Conservation (phyloP, 2,797 vertebrate genomes). For the Netta rufina region DNA sequence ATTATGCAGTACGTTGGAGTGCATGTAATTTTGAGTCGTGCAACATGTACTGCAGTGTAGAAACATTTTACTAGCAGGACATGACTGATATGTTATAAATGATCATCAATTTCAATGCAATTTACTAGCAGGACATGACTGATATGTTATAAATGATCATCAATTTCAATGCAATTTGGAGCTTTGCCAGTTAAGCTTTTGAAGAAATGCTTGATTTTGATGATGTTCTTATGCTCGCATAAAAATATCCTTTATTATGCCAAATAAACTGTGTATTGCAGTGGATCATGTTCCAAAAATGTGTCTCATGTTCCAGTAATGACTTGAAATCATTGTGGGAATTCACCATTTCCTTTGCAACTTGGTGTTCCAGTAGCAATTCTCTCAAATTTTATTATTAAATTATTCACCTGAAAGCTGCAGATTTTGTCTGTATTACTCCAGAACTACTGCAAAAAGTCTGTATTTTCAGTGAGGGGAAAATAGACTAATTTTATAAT, state of each 20-base stretch:
- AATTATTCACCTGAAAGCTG: background rate
- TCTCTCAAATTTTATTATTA: background rate
- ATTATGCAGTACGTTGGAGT: background rate
- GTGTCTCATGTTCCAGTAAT: background rate
- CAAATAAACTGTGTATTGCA: background rate
- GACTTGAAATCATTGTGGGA: background rate
- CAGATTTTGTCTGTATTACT: background rate
- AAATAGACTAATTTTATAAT: background rate
- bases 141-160: background rate
- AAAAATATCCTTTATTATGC: background rate
- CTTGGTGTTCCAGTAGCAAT: background rate
- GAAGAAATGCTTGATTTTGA: conserved; percentile 17
- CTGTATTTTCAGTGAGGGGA: background rate
- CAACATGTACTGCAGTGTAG: background rate
- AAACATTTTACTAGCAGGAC: background rate
- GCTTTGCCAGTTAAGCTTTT: background rate
- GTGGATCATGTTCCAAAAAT: background rate
- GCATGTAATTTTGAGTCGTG: background rate
- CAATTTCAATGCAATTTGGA: background rate
- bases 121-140: background rate
- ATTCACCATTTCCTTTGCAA: background rate
- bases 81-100: background rate
- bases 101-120: background rate
- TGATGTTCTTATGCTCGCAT: background rate
- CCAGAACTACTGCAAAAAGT: background rate